Base-by-base conservation (phyloP, 2,888 invertebrate species). In the Thecophora atra region DNA sequence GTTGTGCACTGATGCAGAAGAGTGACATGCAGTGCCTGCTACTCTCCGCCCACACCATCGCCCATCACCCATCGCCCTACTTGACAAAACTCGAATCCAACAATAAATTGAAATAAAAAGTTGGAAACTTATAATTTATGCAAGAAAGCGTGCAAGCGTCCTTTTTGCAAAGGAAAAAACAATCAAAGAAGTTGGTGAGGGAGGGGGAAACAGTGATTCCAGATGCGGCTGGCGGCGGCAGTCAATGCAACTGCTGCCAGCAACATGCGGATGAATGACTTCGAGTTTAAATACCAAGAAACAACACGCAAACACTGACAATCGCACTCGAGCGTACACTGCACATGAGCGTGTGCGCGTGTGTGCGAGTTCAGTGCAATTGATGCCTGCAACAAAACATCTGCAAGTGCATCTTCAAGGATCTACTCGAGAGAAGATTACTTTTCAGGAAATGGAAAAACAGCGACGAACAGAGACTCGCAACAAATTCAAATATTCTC, bases 71-170 rank as follows among this genome's bases (percentile, higher is more conserved):
- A 51, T 42, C 30, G 3, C 26, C n/a, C 47, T 21, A 17, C 30
- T 30, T 17, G 15, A 67, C 21, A 21, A 42, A 19, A 64, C 44
- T 3, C 15, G n/a, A 21, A 54, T 24, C 30, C 62, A 47, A 69
- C 44, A 69, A 56, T 58, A 63, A 58, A 66, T 44, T 56, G 56
- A 67, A 68, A 63, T 44, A 64, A 52, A 68, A 71, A 71, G 52
- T 44, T 72, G 42, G 60, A 68, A 75, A 71, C 73, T 74, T 72
- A 72, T 74, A 73, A 74, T 73, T 71, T 74, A 76, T 76, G 74
- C 75, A 76, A 72, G 72, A 64, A 70, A 74, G 72, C 72, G 69
- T 67, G 64, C 30, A 37, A 37, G 56, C 19, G 5, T 51, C 17
- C 17, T n/a, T n/a, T n/a, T n/a, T n/a, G n/a, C 17, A 63, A 30